Conservation (phyloP, 2,113 vertebrate species). For the Cichladusa arquata region DNA sequence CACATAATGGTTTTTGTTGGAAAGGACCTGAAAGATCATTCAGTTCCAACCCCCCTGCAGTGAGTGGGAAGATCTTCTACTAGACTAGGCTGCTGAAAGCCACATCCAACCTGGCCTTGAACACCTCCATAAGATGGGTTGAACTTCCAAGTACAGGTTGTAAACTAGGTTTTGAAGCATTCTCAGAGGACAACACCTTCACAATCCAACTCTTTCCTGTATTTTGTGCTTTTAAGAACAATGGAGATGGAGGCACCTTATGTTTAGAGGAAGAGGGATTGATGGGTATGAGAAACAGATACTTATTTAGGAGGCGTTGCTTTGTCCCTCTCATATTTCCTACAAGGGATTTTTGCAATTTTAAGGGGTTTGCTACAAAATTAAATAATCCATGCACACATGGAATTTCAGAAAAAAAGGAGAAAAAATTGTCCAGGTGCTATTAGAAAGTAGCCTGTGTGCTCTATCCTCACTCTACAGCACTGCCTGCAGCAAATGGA, state of each 20-base stretch:
- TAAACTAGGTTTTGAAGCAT: not conserved
- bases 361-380: not conserved
- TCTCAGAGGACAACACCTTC: not conserved
- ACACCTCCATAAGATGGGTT: not conserved
- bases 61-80: not conserved
- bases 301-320: not conserved
- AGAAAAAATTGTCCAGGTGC: not conserved
- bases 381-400: no score
- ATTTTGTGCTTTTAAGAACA: not conserved
- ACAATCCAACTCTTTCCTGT: not conserved
- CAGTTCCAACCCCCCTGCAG: not conserved
- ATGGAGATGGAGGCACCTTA: not conserved
- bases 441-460: not conserved
- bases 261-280: not conserved
- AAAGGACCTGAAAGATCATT: not conserved
- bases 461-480: not conserved
- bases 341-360: not conserved
- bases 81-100: not conserved
- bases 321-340: not conserved
- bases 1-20: not conserved
- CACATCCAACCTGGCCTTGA: not conserved
- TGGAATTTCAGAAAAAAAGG: not conserved
- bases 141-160: not conserved
- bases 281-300: not conserved
- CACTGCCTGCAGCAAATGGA: not conserved